Base-by-base conservation (phyloP, 2,888 invertebrate genomes). In the Acrobeloides nanus region DNA sequence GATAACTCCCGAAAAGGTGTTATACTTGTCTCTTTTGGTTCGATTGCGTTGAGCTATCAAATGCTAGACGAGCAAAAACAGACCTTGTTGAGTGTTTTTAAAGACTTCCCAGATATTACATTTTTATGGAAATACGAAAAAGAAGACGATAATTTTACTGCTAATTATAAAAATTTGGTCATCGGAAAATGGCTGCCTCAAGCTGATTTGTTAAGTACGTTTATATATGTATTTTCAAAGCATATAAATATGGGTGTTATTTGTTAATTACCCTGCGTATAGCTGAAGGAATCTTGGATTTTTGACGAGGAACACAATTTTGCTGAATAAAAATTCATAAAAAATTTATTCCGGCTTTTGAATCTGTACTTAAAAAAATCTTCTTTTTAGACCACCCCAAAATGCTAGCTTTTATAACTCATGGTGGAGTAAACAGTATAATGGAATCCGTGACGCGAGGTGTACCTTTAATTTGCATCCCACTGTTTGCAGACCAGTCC, bases 101-200 rank as follows among this genome's bases (percentile, higher is more conserved):
- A 46, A 21, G 17, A 56, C 18, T 56, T 56, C 35, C 53, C 56
- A n/a, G 48, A 45, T 15, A 38, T 37, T 8, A 45, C 35, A n/a
- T 38, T 60, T 21, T 8, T 53, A 10, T 53, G 53, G 53, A 53
- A 53, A 18, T 53, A 53, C 32, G 53, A 53, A 33, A 47, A 32
- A 18, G 31, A 20, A 17, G 53, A 51, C 15, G 27, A 51, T n/a
- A n/a, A n/a, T n/a, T n/a, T n/a, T n/a, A n/a, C n/a, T n/a, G n/a
- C n/a, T n/a, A n/a, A n/a, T n/a, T n/a, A n/a, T n/a, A n/a, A n/a
- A n/a, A n/a, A n/a, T n/a, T n/a, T n/a, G n/a, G n/a, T n/a, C n/a
- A n/a, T n/a, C n/a, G n/a, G n/a, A n/a, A n/a, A n/a, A n/a, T n/a
- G n/a, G n/a, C n/a, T n/a, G n/a, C n/a, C n/a, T n/a, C n/a, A n/a